These are phyloP conservation scores for Zhuqinia jingwanae DNA, from an alignment of 2,888 invertebrate genomes.

Conservation along the genomic window DNA sequence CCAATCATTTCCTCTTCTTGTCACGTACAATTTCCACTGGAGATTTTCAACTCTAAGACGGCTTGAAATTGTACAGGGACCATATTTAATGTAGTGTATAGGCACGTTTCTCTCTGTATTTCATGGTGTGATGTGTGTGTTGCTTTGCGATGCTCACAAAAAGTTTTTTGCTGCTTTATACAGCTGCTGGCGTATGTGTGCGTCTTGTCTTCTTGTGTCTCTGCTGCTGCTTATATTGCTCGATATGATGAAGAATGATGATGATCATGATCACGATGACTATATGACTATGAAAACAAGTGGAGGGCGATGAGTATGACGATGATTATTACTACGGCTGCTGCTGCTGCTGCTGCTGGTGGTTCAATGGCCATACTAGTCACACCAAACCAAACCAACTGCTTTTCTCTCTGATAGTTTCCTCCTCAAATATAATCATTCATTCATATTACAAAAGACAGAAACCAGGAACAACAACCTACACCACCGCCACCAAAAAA, in stretches of 20 bases:
- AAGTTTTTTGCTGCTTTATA: neutral
- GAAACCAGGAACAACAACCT: constrained; percentile 41
- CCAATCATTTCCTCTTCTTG: constrained; percentile 75
- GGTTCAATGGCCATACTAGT: constrained; percentile 48
- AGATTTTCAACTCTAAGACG: constrained; percentile 75
- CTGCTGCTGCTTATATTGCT: neutral
- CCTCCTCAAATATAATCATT: constrained; percentile 41
- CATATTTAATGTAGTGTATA: constrained; percentile 74
- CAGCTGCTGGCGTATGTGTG: too few relatives aligned
- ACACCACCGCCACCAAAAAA: neutral
- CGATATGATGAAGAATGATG: neutral
- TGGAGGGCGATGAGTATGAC: neutral
- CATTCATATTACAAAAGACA: constrained; percentile 54
- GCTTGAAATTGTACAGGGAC: constrained; percentile 75
- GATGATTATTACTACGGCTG: constrained; percentile 41
- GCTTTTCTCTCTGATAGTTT: constrained; percentile 46
- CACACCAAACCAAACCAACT: constrained; percentile 18
- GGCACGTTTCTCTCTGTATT: constrained; percentile 69
- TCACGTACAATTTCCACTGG: constrained; percentile 74
- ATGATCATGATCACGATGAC: constrained; percentile 50
- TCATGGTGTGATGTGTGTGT: constrained; percentile 61
- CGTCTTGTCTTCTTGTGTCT: constrained; percentile 9
- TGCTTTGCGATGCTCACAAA: constrained; percentile 42
- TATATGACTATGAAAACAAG: too few relatives aligned
- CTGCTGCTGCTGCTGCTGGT: too few relatives aligned